Evolutionary conservation across 2,113 vertebrate genomes (phyloP), one percentile per base, ranked within the genome.

Genomic region (Rhagologus leucostigma): DNA sequence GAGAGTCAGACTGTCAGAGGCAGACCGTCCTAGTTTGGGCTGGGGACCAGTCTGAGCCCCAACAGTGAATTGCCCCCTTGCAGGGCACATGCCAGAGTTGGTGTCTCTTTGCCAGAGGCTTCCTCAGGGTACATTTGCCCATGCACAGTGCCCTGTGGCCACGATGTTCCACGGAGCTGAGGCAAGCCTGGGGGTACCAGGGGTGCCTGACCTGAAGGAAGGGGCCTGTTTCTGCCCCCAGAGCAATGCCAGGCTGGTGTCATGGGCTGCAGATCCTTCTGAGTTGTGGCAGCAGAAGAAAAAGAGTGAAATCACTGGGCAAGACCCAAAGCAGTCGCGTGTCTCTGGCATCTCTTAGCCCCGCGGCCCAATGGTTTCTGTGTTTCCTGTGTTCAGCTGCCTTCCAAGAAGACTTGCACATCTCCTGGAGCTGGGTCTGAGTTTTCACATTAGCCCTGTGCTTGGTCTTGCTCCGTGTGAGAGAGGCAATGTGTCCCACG

Each of bases 291-390:
- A 44, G 57, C 16, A 71, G 46, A 53, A 16, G 32, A 82, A 71
- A 70, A 69, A 76, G 80, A 55, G 55, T 30, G 64, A 65, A 62
- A 56, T 81, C 35, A 9, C 42, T n/a, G n/a, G 16, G n/a, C 52
- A 65, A 44, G 52, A 49, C 20, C 14, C 13, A 26, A 65, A 90
- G 68, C 19, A 16, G 32, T 18, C 0, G 0, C 0, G 0, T 53
- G 26, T 47, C 50, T 81, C 50, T 85, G 46, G 57, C n/a, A 37
- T 5, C 39, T 69, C 26, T 75, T 44, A 76, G 44, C 46, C 23
- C 33, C 1, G 1, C 17, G 33, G 17, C 41, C 64, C 32, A 30
- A 5, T 30, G 5, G 7, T 55, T 86, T 39, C 57, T 47, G 37
- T 53, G n/a, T 49, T 76, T 55, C 56, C 68, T 52, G 12, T 14